Conservation (phyloP, 2,113 vertebrate species). For the Notarius quadriscutis region DNA sequence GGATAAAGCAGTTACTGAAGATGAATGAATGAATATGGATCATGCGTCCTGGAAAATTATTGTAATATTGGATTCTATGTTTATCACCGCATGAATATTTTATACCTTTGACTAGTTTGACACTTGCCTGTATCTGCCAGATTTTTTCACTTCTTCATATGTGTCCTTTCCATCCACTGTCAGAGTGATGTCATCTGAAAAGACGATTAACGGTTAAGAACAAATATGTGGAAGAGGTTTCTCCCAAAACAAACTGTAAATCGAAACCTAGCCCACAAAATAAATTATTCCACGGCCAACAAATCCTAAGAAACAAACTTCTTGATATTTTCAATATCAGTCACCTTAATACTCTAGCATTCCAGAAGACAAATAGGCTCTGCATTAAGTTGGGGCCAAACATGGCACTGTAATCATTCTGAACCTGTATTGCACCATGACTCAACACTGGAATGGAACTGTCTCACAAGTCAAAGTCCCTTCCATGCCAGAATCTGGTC, state of each 20-base stretch:
- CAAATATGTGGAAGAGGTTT: not conserved
- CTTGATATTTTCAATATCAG: not conserved
- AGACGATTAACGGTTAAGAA: not conserved
- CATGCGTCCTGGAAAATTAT: not conserved
- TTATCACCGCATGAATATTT: not conserved
- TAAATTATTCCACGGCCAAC: not conserved
- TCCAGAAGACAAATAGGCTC: not conserved
- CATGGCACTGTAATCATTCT: not conserved
- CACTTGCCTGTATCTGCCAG: slow-evolving; percentile 87
- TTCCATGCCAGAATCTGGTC: too few relatives aligned
- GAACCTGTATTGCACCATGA: not conserved
- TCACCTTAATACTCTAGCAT: not conserved
- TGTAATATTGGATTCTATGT: not conserved
- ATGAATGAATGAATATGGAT: not conserved
- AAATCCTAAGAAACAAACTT: not conserved
- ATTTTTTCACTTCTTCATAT: slow-evolving; percentile 93
- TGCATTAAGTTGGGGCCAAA: not conserved
- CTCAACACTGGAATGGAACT: not conserved
- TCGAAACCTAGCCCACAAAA: not conserved
- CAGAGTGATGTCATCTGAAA: slow-evolving; percentile 90
- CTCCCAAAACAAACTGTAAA: not conserved
- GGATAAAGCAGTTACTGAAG: slow-evolving; percentile 1
- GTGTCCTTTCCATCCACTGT: slow-evolving; percentile 93
- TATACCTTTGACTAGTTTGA: not conserved
- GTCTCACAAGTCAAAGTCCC: not conserved